A percentile compares a stretch with the other conserved stretches of the same genome.
Evolutionary conservation across 2,113 vertebrate genomes (phyloP).

Genomic region (Loxodonta africana): DNA sequence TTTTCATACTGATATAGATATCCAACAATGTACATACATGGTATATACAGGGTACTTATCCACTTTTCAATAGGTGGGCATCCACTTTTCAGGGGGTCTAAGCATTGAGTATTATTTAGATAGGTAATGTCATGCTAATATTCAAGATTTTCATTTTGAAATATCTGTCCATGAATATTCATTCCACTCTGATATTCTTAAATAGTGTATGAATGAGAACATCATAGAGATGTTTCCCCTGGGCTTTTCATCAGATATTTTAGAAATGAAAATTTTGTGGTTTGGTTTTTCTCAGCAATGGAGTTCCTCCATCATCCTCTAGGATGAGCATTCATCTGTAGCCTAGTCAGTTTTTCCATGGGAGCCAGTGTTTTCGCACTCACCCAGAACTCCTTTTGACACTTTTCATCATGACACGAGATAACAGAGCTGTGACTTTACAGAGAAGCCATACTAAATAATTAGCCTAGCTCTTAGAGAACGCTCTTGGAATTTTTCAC

Average conservation of each 20-base stretch:
- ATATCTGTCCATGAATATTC: not conserved
- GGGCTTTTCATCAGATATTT: not conserved
- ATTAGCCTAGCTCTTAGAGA: conserved; percentile 53
- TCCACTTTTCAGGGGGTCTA: not conserved
- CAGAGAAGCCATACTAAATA: conserved; percentile 30
- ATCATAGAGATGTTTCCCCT: not conserved
- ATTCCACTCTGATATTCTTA: not conserved
- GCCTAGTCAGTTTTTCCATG: conserved; percentile 36
- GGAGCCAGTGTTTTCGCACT: conserved; percentile 1
- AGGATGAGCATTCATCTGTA: not conserved
- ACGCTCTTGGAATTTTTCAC: not conserved
- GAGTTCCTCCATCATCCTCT: not conserved
- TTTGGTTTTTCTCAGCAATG: not conserved
- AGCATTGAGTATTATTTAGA: not conserved
- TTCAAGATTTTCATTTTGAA: not conserved
- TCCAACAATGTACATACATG: not conserved
- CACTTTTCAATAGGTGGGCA: no score
- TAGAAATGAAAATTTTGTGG: not conserved
- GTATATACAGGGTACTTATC: not conserved
- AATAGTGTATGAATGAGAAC: not conserved
- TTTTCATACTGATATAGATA: not conserved
- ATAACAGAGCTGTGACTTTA: conserved; percentile 30
- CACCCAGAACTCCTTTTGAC: not conserved
- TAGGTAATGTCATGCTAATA: not conserved
- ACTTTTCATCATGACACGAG: conserved; percentile 10